phyloP scores from a whole-genome alignment of 2,888 invertebrate species.

The Silvanus unidentatus region DNA sequence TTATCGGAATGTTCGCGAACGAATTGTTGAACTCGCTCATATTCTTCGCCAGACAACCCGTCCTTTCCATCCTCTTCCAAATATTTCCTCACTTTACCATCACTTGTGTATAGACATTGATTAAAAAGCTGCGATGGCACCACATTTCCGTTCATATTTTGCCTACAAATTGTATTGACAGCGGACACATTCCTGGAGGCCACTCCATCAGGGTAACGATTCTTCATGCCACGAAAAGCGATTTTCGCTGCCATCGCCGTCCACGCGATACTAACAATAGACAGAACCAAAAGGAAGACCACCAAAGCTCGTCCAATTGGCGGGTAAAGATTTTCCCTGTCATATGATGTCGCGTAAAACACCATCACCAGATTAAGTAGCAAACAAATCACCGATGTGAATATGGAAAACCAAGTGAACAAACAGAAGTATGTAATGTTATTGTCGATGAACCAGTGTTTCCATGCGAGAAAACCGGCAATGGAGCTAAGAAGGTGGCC shows the following conservation, averaged over 20 bases:
- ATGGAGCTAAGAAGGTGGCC: constrained; percentile 51
- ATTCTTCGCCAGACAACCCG: constrained; percentile 41
- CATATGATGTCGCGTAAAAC: constrained; percentile 16
- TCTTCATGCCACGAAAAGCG: constrained; percentile 57
- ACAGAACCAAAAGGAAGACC: constrained; percentile 56
- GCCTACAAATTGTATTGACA: constrained; percentile 52
- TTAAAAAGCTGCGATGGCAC: constrained; percentile 49
- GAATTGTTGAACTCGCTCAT: constrained; percentile 17
- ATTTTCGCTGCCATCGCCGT: constrained; percentile 56
- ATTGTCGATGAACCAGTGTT: constrained; percentile 61
- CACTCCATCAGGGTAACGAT: constrained; percentile 53
- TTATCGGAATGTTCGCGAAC: no score
- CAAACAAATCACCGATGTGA: constrained; percentile 46
- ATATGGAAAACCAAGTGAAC: constrained; percentile 51
- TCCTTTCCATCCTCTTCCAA: constrained; percentile 42
- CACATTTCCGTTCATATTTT: constrained; percentile 44
- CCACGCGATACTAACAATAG: constrained; percentile 55
- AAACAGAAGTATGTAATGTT: constrained; percentile 60
- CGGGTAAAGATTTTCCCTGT: constrained; percentile 15
- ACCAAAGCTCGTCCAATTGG: constrained; percentile 46
- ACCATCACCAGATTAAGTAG: constrained; percentile 24
- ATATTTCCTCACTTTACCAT: constrained; percentile 50
- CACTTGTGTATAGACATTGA: constrained; percentile 34
- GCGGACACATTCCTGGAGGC: constrained; percentile 52
- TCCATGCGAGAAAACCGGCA: constrained; percentile 57